These are phyloP conservation scores for Dipodomys ordii DNA, from an alignment of 2,113 vertebrate genomes.

Conservation along the genomic window DNA sequence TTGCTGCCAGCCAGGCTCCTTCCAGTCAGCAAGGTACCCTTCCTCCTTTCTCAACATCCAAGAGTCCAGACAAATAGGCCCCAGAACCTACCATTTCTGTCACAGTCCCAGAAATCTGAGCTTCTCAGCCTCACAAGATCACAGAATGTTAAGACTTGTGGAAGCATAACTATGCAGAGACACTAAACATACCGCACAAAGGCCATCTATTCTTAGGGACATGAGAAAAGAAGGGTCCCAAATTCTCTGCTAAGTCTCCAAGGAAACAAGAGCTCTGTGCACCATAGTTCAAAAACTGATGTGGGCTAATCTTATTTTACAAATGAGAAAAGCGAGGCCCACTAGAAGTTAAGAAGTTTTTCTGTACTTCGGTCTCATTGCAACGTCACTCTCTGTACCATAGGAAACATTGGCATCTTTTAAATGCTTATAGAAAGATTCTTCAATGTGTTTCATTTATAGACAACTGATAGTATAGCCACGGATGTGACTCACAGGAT, in stretches of 20 bases:
- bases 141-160: not conserved
- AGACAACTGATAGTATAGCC: not conserved
- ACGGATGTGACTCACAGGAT: not conserved
- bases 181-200: not conserved
- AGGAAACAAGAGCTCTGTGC: not conserved
- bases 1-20: not conserved
- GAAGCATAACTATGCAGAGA: not conserved
- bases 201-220: not conserved
- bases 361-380: not conserved
- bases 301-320: not conserved
- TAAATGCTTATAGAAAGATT: not conserved
- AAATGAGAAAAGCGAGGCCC: not conserved
- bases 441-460: constrained; percentile 55
- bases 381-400: not conserved
- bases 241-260: not conserved
- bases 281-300: fast-evolving
- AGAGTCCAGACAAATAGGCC: too few species aligned
- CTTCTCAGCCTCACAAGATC: too few species aligned
- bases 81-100: not conserved
- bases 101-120: not conserved
- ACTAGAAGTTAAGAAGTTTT: too few species aligned
- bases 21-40: not conserved
- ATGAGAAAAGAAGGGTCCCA: not conserved
- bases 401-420: not conserved
- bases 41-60: not conserved